A percentile compares a stretch with the other conserved stretches of the same genome.
These are phyloP conservation scores for Cyphomyrus plagiostoma DNA, from an alignment of 2,113 vertebrate genomes.

Conservation along the genomic window DNA sequence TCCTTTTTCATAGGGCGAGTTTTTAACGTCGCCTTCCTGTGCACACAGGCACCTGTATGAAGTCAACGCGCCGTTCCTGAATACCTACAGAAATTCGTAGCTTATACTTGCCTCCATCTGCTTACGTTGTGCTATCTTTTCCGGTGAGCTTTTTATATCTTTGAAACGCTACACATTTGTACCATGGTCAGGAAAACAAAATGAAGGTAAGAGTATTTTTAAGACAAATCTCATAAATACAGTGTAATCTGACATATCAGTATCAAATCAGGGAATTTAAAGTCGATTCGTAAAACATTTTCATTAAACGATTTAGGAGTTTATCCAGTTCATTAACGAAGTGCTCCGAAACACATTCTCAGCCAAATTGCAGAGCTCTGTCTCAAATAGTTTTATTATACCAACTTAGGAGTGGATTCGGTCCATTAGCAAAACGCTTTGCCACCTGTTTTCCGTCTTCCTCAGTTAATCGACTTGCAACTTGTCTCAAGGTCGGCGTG, in stretches of 20 bases:
- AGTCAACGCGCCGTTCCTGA: not conserved
- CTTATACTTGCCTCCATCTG: not conserved
- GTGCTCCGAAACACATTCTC: not conserved
- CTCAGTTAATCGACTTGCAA: not conserved
- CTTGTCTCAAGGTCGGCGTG: not conserved
- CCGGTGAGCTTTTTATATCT: not conserved
- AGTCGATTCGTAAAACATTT: not conserved
- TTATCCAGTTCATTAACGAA: constrained; percentile 6
- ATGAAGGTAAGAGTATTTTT: constrained; percentile 19
- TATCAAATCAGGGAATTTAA: not conserved
- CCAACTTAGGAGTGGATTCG: not conserved
- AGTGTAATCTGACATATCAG: constrained; percentile 8
- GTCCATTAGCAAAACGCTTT: constrained; percentile 8
- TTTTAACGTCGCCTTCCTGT: not conserved
- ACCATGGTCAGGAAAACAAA: not conserved
- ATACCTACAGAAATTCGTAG: not conserved
- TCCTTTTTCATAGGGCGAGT: not conserved
- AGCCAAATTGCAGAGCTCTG: constrained; percentile 1
- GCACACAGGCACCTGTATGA: not conserved
- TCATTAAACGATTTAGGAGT: constrained; percentile 2
- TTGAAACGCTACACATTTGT: constrained; percentile 9
- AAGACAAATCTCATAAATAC: constrained; percentile 20
- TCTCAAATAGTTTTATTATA: constrained; percentile 7
- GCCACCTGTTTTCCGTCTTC: not conserved
- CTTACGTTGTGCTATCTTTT: not conserved